Base-by-base conservation (phyloP, 2,797 vertebrate species). In the Muraenolepis orangiensis region DNA sequence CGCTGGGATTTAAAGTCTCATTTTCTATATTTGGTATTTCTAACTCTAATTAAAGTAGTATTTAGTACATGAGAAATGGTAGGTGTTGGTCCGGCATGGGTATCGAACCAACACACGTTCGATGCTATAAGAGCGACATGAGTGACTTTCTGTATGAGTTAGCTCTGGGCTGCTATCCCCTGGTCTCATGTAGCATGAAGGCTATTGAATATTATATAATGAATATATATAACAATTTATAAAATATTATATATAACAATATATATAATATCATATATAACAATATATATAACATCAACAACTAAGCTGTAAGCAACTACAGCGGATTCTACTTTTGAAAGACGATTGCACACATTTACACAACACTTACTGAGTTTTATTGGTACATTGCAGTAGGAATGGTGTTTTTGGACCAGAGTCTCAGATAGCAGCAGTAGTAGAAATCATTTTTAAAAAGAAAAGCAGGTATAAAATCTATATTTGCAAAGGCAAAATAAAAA, bases 361-460 rank as follows among this genome's bases (percentile, higher is more conserved):
- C 64, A 8, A 66, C 69, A 42, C 18, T 46, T 38, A 16, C 32
- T 66, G 67, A 26, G 66, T 83, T 90, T 91, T 84, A 90, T 80
- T 88, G 61, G 70, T 57, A 74, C 31, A 76, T 70, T 40, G 16
- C 42, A 69, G 75, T 66, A 70, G 70, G 38, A 28, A 16, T 26
- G 28, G 26, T 66, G 13, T 66, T 61, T 61, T 61, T 61, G 57
- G 64, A 78, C 13, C 42, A 72, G 29, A 32, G 68, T 84, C 80
- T 71, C 69, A 85, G 70, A 71, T 32, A 79, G 71, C 14, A 69
- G 57, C 11, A 66, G n/a, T 66, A 34, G 13, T 36, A 29, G 26
- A 20, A 72, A 11, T 5, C 12, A 46, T 5, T 32, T 5, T 32
- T 42, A 32, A 38, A 75, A 46, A 42, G 10, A 12, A 66, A 0